These are phyloP conservation scores for Cepaea hortensis DNA, from an alignment of 2,888 invertebrate species.

Conservation along the genomic window DNA sequence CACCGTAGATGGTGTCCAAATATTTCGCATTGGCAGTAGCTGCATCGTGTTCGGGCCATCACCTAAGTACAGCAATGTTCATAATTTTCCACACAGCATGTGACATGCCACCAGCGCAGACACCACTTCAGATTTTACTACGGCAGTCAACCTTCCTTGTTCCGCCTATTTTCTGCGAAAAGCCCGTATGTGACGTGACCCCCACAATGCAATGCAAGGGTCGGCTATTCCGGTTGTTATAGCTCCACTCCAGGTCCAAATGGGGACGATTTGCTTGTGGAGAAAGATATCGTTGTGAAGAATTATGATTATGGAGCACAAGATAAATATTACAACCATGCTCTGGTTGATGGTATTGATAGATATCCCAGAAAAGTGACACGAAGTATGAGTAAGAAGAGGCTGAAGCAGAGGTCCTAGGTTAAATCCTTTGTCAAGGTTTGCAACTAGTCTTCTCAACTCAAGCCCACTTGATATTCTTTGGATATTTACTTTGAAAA, in stretches of 20 bases:
- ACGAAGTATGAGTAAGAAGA: no score
- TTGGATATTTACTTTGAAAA: no score
- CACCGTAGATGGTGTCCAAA: conserved; percentile 92
- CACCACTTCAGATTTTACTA: conserved; percentile 27
- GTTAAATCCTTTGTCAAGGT: no score
- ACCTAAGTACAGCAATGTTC: conserved; percentile 47
- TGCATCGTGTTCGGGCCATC: conserved; percentile 80
- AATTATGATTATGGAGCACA: background rate
- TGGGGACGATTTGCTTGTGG: no score
- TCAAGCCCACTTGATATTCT: no score
- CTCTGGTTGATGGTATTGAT: background rate
- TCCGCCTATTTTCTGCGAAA: conserved; percentile 28
- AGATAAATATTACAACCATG: background rate
- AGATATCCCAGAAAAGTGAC: background rate
- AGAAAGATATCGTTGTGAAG: background rate
- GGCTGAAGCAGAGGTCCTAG: no score
- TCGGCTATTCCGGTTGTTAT: background rate
- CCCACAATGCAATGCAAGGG: conserved; percentile 40
- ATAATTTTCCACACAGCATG: conserved; percentile 11
- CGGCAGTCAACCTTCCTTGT: conserved; percentile 41
- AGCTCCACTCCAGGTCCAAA: no score
- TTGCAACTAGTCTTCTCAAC: no score
- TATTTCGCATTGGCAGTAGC: conserved; percentile 96
- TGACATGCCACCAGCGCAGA: conserved; percentile 3
- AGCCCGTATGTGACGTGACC: conserved; percentile 38